Evolutionary conservation across 2,113 vertebrate species (phyloP).

Genomic region (Calyptommatus sinebrachiatus): DNA sequence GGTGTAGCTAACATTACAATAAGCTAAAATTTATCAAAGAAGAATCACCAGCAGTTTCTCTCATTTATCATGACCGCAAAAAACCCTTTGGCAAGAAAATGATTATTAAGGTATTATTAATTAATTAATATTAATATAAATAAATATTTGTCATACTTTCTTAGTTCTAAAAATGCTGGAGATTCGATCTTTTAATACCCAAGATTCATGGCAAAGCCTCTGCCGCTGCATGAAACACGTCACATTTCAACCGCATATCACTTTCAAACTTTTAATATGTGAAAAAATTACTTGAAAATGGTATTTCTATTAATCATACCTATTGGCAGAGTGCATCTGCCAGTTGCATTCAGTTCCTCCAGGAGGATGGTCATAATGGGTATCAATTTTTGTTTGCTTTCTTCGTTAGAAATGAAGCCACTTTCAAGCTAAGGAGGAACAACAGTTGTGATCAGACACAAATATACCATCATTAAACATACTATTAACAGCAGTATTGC

Average conservation of each 20-base stretch:
- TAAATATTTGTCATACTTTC: neutral
- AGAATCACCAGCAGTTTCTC: neutral
- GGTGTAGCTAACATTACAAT: neutral
- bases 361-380: slow-evolving; percentile 95
- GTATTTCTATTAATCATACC: slow-evolving; percentile 59
- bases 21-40: neutral
- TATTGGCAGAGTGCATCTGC: slow-evolving; percentile 92
- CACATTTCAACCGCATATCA: neutral
- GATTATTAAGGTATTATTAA: neutral
- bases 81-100: neutral
- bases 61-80: neutral
- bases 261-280: neutral
- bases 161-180: neutral
- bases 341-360: slow-evolving; percentile 92
- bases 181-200: neutral
- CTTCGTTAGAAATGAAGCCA: slow-evolving; percentile 93
- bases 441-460: neutral
- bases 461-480: neutral
- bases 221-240: neutral
- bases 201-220: neutral
- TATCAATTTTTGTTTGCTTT: slow-evolving; percentile 95
- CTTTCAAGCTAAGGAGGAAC: slow-evolving; percentile 84
- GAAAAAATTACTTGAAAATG: fast-evolving
- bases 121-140: neutral
- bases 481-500: neutral